Base-by-base conservation (phyloP, 2,888 invertebrate species). In the Sialis fuliginosa region DNA sequence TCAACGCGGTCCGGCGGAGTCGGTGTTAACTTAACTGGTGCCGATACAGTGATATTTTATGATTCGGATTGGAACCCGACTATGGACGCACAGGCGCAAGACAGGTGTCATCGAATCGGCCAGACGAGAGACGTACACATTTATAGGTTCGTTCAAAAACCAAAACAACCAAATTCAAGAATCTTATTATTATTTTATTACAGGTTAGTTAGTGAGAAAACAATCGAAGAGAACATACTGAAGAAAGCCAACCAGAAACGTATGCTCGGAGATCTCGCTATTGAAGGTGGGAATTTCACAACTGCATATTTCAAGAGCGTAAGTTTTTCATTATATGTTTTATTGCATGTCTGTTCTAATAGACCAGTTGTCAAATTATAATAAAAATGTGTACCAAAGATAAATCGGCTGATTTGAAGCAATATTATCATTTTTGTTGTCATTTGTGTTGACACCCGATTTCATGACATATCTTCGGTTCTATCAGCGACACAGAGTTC, bases 61-160 rank as follows among this genome's bases (percentile, higher is more conserved):
- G 98, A 99, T 71, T 95, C 93, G 51, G 96, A 97, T 69, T 97
- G 96, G 97, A 97, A 97, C 75, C 97, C 97, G 45, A 97, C 96
- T 5, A 97, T 98, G 96, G 98, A 98, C 71, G 96, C 96, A 50
- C 91, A 92, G 64, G 91, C 90, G 52, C 90, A 90, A 67, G 91
- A 91, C 70, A 77, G 95, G 55, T 96, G 96, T 66, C 98, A 99
- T 72, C 80, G 98, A 58, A 98, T 99, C 64, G 98, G 98, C 0
- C 98, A 99, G 71, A 98, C 97, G 12, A 74, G 96, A 56, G 96
- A 98, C 74, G 98, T 99, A 52, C 93, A 96, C 68, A 96, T 98
- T 60, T 97, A 92, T 69, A 72, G 79, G 76, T 75, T 58, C 35
- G 48, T 41, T 10, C n/a, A 10, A 9, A 35, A 9, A 8, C 4